These are phyloP conservation scores for Tetragonula clypearis DNA, from an alignment of 1,140 invertebrate genomes.

Conservation along the genomic window DNA sequence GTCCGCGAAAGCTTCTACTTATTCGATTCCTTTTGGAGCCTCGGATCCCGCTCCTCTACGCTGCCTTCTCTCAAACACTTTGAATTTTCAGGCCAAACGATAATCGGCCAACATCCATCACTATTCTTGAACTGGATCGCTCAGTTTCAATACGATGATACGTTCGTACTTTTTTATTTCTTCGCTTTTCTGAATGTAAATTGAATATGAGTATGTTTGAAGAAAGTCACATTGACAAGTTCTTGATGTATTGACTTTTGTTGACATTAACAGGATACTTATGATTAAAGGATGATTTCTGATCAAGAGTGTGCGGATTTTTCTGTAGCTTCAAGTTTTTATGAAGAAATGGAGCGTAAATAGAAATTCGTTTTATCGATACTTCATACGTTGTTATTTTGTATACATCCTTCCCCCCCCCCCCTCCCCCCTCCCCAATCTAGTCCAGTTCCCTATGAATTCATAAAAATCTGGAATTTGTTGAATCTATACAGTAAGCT, in stretches of 20 bases:
- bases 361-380: no score
- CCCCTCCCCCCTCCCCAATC: no score
- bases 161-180: background rate
- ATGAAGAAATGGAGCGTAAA: no score
- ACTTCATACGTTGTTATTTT: no score
- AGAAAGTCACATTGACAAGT: background rate
- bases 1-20: conserved; percentile 54
- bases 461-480: no score
- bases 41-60: conserved; percentile 29
- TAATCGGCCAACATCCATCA: background rate
- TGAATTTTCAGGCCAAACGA: conserved; percentile 14
- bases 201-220: background rate
- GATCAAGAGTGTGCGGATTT: background rate
- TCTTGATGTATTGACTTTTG: background rate
- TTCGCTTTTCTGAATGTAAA: background rate
- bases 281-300: background rate
- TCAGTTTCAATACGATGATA: background rate
- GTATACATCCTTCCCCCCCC: no score
- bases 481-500: no score
- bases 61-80: conserved; percentile 9
- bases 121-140: background rate
- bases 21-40: conserved; percentile 45
- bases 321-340: no score
- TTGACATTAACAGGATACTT: background rate
- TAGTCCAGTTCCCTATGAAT: no score